Conservation (phyloP, 2,113 vertebrate genomes). For the Microtus montanus region DNA sequence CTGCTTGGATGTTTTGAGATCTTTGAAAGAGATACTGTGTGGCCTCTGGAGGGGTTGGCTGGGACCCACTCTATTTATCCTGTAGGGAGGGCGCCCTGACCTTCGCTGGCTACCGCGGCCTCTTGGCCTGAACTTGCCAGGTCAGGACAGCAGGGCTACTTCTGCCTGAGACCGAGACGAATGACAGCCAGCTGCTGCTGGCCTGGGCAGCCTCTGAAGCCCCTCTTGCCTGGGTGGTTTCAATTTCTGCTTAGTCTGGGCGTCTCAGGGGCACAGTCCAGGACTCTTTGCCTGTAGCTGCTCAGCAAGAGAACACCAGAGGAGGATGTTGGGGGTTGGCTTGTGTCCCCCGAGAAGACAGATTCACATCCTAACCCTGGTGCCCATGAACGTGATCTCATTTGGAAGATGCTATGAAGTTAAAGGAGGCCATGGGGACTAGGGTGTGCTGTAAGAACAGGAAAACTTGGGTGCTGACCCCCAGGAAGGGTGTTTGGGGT, state of each 20-base stretch:
- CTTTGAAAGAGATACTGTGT: constrained; percentile 81
- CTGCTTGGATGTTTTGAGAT: constrained; percentile 78
- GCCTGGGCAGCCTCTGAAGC: constrained; percentile 60
- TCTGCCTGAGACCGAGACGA: constrained; percentile 83
- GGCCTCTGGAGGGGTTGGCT: constrained; percentile 65
- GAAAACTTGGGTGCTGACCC: background rate
- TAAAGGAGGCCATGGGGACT: background rate
- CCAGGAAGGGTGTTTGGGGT: rapidly evolving
- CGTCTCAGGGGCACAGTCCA: constrained; percentile 62
- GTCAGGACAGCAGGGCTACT: constrained; percentile 76
- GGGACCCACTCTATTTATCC: constrained; percentile 82
- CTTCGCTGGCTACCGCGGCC: constrained; percentile 83
- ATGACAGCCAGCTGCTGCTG: constrained; percentile 86
- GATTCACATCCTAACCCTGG: background rate
- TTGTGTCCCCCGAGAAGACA: background rate
- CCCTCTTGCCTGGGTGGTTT: constrained; percentile 79
- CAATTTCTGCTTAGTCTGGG: constrained; percentile 76
- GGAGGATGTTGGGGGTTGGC: background rate
- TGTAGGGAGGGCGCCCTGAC: constrained; percentile 84
- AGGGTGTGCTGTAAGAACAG: background rate
- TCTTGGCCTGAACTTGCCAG: constrained; percentile 76
- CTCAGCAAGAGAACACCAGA: background rate
- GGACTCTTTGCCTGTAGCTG: background rate
- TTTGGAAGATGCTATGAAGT: background rate
- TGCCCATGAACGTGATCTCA: background rate